Base-by-base conservation (phyloP, 2,888 invertebrate species). In the Brachypterus glaber region DNA sequence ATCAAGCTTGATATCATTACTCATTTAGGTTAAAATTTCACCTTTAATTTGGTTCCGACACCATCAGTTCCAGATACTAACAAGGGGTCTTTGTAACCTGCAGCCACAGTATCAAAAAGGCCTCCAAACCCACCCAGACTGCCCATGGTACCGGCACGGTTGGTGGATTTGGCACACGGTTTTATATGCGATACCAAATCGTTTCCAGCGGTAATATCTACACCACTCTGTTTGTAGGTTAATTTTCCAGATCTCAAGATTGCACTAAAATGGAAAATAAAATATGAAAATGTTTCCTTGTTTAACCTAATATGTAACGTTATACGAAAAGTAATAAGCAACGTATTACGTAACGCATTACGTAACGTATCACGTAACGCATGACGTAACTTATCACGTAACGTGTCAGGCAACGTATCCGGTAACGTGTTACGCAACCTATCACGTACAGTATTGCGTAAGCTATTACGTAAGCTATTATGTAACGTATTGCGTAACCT, bases 11-110 rank as follows among this genome's bases (percentile, higher is more conserved):
- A n/a, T n/a, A n/a, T n/a, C n/a, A n/a, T n/a, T n/a, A n/a, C n/a
- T n/a, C n/a, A n/a, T n/a, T n/a, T n/a, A n/a, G n/a, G n/a, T n/a
- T n/a, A n/a, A n/a, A n/a, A n/a, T n/a, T n/a, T n/a, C 48, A 90
- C 88, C 73, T 91, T 90, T 2, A 98, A 72, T 66, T 98, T 98
- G 3, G 96, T 92, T 1, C 97, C 96, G 27, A 98, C 95, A 0
- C 97, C 97, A 58, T 95, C 95, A 1, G 93, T 91, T 1, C 92
- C 91, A 44, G 93, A 89, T 11, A 96, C 90, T 1, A 98, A 68
- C 13, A 95, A 72, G 0, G 95, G 91, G 60, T 91, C 86, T 47
- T 73, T 74, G 48, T 62, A 73, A 33, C 73, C 77, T 49, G 82
- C 82, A 4, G 79, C 79, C 36, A 80, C 82, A 11, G 84, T 64